Base-by-base conservation (phyloP, 2,888 invertebrate species). In the Hypselothyrea guttata region DNA sequence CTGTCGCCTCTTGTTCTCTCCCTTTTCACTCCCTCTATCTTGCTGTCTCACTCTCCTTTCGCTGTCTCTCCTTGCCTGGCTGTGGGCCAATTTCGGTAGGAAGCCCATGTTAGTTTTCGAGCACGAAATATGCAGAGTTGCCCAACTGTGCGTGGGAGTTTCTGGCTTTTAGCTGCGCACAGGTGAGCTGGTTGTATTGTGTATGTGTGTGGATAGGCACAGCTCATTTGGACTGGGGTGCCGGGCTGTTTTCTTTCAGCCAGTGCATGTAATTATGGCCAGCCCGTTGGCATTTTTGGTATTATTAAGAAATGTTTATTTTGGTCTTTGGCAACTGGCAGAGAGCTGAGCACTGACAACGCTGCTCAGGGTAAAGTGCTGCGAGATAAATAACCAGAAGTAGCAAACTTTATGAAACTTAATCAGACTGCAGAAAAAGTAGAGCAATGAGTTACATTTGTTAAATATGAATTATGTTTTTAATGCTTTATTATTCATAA, bases 261-360 rank as follows among this genome's bases (percentile, higher is more conserved):
- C 55, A 52, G 37, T 55, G 61, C 65, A 60, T 71, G 66, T 62
- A 84, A 77, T 82, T 84, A 84, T 64, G 58, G 63, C 15, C 38
- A 40, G 48, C 27, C 78, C 58, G 37, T 12, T 13, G 65, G 70
- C 57, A 58, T 9, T 69, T 47, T 37, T 38, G 46, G 47, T 53
- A 34, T 60, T 61, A 53, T 55, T 58, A 60, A 47, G 49, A 59
- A 42, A 55, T 47, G 55, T 62, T 69, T 38, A 42, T 49, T 56
- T 53, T 44, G 57, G 37, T 27, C 40, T 31, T 45, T 46, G 44
- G 7, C 42, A 38, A 44, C 12, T 22, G 18, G 3, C 37, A 37
- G 34, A 11, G 16, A n/a, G 11, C 18, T 38, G 38, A 2, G 22
- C 27, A 35, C 22, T 28, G 13, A n/a, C n/a, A n/a, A n/a, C n/a